Base-by-base conservation (phyloP, 2,113 vertebrate species). In the Bubo blakistoni region DNA sequence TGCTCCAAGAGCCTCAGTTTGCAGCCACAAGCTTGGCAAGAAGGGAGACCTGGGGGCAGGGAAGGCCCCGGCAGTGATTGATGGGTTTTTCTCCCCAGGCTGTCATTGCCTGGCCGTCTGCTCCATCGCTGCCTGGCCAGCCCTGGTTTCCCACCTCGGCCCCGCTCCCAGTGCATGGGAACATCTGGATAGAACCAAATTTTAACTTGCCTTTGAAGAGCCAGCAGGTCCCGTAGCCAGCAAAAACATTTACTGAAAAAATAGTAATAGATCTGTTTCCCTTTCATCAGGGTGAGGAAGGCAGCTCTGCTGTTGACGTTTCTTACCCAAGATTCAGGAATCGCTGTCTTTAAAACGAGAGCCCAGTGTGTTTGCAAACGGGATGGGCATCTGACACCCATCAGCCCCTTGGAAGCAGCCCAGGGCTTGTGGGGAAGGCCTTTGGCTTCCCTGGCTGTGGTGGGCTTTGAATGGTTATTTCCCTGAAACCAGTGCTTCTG, bases 211-310 rank as follows among this genome's bases (percentile, higher is more conserved):
- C 92, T 95, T 88, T 94, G 94, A 85, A 88, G 12, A 94, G 24
- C 86, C 88, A 95, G 86, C 4, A 2, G 54, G 73, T 73, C 70
- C 73, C 0, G 0, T 34, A 24, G 96, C 97, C 97, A 97, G 96
- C 49, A 97, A 90, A 96, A 97, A 96, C 86, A 95, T 97, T 96
- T 95, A 78, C 91, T 83, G 92, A 96, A 71, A 83, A 95, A 95
- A 94, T 84, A 92, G 86, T 84, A 94, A n/a, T 74, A 86, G 95
- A 95, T 95, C 89, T 81, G 46, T 46, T 96, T 88, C 92, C 79
- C 84, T 97, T 96, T 95, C 92, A 87, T 90, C 91, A 38, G 59
- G 72, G 71, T 5, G 34, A 92, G 71, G 96, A 86, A 51, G 13
- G 88, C 73, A 86, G 94, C 6, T 10, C 88, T 9, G 6, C 52